Percentiles rank a stretch among this genome's conserved stretches.
phyloP scores from a whole-genome alignment of 2,113 vertebrate species.

The Cephalopholis sonnerati region DNA sequence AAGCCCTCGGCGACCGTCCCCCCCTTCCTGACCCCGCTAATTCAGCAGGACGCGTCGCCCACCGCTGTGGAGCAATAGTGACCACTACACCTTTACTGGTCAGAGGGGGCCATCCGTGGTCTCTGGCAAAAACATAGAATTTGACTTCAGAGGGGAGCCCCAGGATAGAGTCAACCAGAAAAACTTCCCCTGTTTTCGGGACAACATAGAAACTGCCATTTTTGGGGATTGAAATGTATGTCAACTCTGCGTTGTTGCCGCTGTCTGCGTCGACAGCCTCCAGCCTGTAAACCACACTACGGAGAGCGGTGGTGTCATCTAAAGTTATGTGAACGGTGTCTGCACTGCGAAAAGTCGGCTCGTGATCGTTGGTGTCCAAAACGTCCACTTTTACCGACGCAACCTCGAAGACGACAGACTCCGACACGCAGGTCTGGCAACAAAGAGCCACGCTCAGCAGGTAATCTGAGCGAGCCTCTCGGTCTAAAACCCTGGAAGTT shows the following conservation, averaged over 20 bases:
- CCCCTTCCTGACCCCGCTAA: slow-evolving; percentile 21
- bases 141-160: slow-evolving; percentile 81
- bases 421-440: slow-evolving; percentile 81
- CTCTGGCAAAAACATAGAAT: slow-evolving; percentile 86
- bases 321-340: slow-evolving; percentile 83
- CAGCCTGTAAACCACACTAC: slow-evolving; percentile 84
- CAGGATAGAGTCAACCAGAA: slow-evolving; percentile 90
- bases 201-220: slow-evolving; percentile 90
- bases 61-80: slow-evolving; percentile 82
- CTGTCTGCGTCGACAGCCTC: slow-evolving; percentile 86
- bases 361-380: slow-evolving; percentile 90
- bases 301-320: slow-evolving; percentile 88
- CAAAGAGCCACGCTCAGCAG: slow-evolving; percentile 84
- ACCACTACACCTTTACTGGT: slow-evolving; percentile 84
- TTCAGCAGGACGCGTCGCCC: slow-evolving; percentile 60
- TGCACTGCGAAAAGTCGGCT: slow-evolving; percentile 82
- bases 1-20: slow-evolving; percentile 77
- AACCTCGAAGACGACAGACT: slow-evolving; percentile 71
- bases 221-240: slow-evolving; percentile 85
- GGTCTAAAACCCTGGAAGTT: slow-evolving; percentile 86
- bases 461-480: slow-evolving; percentile 87
- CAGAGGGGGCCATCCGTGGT: slow-evolving; percentile 88
- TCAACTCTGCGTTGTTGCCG: slow-evolving; percentile 88
- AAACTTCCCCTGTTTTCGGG: slow-evolving; percentile 90
- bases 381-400: slow-evolving; percentile 88